Percentiles rank a stretch among this genome's conserved stretches.
These are phyloP conservation scores for Lepidochrysops patricia DNA, from an alignment of 2,888 invertebrate genomes.

Conservation along the genomic window DNA sequence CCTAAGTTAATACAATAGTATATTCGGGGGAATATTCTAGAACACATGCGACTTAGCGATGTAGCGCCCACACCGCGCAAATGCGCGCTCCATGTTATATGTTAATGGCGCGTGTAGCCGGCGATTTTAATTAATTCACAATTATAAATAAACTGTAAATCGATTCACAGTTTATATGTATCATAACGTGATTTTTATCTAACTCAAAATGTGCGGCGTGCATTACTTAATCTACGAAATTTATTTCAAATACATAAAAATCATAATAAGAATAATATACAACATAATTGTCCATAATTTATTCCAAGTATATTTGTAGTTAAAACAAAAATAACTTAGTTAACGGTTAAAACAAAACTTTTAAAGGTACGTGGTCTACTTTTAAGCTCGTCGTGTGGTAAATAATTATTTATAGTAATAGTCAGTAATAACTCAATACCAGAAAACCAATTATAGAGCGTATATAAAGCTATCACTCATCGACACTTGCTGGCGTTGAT, in stretches of 20 bases:
- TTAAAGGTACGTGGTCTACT: too few relatives aligned
- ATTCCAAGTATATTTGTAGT: too few relatives aligned
- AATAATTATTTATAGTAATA: constrained; percentile 21
- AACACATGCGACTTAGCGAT: constrained; percentile 27
- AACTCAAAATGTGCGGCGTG: too few relatives aligned
- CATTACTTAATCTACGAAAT: too few relatives aligned
- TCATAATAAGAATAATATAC: too few relatives aligned
- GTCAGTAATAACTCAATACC: constrained; percentile 30
- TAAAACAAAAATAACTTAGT: too few relatives aligned
- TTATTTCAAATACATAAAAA: too few relatives aligned
- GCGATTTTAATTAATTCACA: constrained; percentile 69
- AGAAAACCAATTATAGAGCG: constrained; percentile 29
- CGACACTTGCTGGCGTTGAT: constrained; percentile 38
- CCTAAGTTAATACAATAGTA: neutral
- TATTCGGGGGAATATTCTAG: neutral
- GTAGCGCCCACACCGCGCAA: constrained; percentile 55
- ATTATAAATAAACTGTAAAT: constrained; percentile 63
- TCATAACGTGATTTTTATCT: neutral
- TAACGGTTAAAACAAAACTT: too few relatives aligned
- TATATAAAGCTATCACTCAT: constrained; percentile 31
- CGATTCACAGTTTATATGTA: constrained; percentile 47
- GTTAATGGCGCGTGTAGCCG: constrained; percentile 68
- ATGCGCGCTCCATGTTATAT: constrained; percentile 72
- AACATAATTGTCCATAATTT: too few relatives aligned
- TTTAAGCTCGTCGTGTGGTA: constrained; percentile 15